Conservation (phyloP, 2,888 invertebrate genomes). For the Brassicogethes aeneus region DNA sequence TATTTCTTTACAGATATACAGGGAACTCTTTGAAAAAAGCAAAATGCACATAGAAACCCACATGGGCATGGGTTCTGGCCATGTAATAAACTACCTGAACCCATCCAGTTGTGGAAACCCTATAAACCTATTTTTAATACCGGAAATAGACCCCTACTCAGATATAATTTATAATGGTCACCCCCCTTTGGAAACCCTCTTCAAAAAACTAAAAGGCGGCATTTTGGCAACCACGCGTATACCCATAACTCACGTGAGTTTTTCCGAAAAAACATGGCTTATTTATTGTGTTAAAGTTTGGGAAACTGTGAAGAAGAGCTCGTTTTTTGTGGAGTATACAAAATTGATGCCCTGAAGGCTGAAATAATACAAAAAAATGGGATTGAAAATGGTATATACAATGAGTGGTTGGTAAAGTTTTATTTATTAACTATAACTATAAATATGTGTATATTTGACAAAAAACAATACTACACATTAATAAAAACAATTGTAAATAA, state of each 20-base stretch:
- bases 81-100: conserved; percentile 44
- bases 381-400: too few relatives aligned
- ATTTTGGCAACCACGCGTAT: conserved; percentile 60
- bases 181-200: conserved; percentile 54
- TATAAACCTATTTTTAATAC: conserved; percentile 61
- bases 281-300: conserved; percentile 74
- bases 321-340: conserved; percentile 76
- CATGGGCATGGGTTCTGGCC: conserved; percentile 48
- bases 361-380: too few relatives aligned
- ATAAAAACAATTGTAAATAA: too few relatives aligned
- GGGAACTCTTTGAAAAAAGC: conserved; percentile 51
- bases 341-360: conserved; percentile 65
- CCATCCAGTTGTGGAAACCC: conserved; percentile 50
- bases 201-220: conserved; percentile 59
- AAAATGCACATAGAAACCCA: conserved; percentile 58
- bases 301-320: conserved; percentile 78
- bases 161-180: conserved; percentile 46
- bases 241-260: conserved; percentile 60
- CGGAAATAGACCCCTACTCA: conserved; percentile 43
- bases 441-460: too few relatives aligned
- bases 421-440: too few relatives aligned
- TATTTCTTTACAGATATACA: conserved; percentile 34
- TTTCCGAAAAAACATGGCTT: conserved; percentile 78
- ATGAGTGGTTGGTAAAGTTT: too few relatives aligned
- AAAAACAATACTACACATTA: too few relatives aligned